Conservation (phyloP, 2,113 vertebrate species). For the Vidua macroura region DNA sequence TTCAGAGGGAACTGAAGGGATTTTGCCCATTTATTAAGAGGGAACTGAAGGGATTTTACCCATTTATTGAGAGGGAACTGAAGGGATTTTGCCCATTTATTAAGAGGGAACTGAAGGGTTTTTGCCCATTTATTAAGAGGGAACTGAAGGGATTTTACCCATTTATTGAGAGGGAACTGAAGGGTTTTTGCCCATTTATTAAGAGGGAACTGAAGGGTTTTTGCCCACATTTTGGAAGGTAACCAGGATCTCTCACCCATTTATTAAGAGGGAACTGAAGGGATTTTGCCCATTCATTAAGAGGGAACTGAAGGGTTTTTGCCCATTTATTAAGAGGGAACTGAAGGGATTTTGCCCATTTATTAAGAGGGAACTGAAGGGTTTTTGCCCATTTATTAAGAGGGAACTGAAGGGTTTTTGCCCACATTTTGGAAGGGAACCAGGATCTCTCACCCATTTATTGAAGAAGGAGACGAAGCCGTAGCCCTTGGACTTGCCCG, state of each 20-base stretch:
- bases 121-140: no score
- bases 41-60: background rate
- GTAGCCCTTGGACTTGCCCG: conserved; percentile 98
- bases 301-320: rapidly evolving
- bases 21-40: conserved; percentile 87
- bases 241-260: conserved; percentile 73
- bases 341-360: no score
- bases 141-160: no score
- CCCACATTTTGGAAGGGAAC: conserved; percentile 79
- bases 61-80: background rate
- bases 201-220: no score
- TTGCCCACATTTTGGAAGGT: no score
- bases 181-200: no score
- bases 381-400: conserved; percentile 84
- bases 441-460: conserved; percentile 90
- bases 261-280: background rate
- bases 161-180: no score
- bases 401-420: conserved; percentile 43
- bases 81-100: background rate
- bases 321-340: rapidly evolving
- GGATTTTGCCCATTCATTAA: background rate
- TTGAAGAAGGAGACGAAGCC: conserved; percentile 99
- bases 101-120: background rate
- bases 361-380: rapidly evolving
- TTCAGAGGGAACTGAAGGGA: conserved; percentile 43